A percentile compares a stretch with the other conserved stretches of the same genome.
phyloP scores from a whole-genome alignment of 1,140 invertebrate genomes.

The Drosophila lowei region DNA sequence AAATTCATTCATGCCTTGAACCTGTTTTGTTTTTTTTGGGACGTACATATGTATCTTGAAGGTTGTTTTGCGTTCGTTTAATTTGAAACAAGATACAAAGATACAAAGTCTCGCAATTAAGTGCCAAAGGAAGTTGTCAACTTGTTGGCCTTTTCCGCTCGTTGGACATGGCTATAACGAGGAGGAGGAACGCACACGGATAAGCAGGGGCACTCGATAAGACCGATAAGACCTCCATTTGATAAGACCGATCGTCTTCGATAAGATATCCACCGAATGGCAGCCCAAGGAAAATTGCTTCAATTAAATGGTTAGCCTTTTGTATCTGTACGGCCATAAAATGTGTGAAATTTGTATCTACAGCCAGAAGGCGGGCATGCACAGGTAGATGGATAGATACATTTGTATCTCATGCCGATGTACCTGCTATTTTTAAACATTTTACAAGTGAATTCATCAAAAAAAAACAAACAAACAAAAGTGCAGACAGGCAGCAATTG shows the following conservation, averaged over 20 bases:
- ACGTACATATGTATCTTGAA: slow-evolving; percentile 11
- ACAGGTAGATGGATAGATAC: slow-evolving; percentile 68
- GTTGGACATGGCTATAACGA: slow-evolving; percentile 5
- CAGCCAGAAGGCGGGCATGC: slow-evolving; percentile 15
- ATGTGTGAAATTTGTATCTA: slow-evolving; percentile 67
- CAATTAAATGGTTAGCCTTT: slow-evolving; percentile 64
- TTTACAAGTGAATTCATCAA: slow-evolving; percentile 73
- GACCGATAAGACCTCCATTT: too few relatives aligned
- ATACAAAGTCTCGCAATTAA: slow-evolving; percentile 53
- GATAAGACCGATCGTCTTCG: slow-evolving; percentile 2
- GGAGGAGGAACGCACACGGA: background rate
- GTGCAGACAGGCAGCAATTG: slow-evolving; percentile 61
- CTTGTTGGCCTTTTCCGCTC: slow-evolving; percentile 42
- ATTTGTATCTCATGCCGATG: slow-evolving; percentile 69
- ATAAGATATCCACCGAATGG: slow-evolving; percentile 47
- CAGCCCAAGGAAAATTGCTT: slow-evolving; percentile 7
- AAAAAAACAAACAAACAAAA: slow-evolving; percentile 60
- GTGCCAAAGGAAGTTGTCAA: slow-evolving; percentile 71
- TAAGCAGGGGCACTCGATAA: slow-evolving; percentile 31
- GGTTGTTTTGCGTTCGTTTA: slow-evolving; percentile 33
- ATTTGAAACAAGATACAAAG: slow-evolving; percentile 50
- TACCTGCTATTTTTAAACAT: slow-evolving; percentile 76
- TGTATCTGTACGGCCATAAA: slow-evolving; percentile 30
- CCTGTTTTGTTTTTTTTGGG: slow-evolving; percentile 34
- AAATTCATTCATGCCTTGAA: slow-evolving; percentile 13